Conservation (phyloP, 2,888 invertebrate genomes). For the Schrankia costaestrigalis region DNA sequence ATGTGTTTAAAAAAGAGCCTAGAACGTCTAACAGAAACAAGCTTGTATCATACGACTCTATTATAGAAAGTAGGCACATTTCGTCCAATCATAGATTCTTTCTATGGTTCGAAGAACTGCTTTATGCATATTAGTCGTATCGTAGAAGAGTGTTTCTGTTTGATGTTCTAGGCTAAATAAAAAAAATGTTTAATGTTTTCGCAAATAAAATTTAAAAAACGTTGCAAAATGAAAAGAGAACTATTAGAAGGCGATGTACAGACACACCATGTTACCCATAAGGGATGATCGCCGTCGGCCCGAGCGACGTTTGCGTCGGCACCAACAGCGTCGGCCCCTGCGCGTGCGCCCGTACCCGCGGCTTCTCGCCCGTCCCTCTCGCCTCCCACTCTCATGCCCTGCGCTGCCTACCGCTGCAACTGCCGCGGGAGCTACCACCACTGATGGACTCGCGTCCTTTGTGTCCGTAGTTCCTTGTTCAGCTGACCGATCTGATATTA, state of each 20-base stretch:
- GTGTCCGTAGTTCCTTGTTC: conserved; percentile 43
- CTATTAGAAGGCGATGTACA: conserved; percentile 56
- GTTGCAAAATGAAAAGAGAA: conserved; percentile 42
- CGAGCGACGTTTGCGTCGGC: conserved; percentile 69
- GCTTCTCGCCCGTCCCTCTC: conserved; percentile 47
- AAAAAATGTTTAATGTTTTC: too few relatives aligned
- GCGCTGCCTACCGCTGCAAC: conserved; percentile 37
- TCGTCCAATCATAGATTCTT: too few relatives aligned
- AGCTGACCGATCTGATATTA: conserved; percentile 69
- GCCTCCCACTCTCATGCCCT: conserved; percentile 35
- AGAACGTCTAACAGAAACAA: too few relatives aligned
- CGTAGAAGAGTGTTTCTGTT: too few relatives aligned
- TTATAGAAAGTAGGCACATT: too few relatives aligned
- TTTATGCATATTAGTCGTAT: too few relatives aligned
- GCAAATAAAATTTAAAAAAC: background rate
- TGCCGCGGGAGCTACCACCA: conserved; percentile 23
- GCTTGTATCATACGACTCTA: too few relatives aligned
- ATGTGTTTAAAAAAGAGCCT: too few relatives aligned
- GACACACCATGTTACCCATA: conserved; percentile 80
- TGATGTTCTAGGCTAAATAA: too few relatives aligned
- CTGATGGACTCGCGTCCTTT: conserved; percentile 29
- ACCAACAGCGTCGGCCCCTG: conserved; percentile 65
- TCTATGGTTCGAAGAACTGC: too few relatives aligned
- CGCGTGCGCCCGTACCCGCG: conserved; percentile 66
- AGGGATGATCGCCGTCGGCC: conserved; percentile 68